Conservation (phyloP, 2,888 invertebrate species). For the Fissipunctia ypsillon region DNA sequence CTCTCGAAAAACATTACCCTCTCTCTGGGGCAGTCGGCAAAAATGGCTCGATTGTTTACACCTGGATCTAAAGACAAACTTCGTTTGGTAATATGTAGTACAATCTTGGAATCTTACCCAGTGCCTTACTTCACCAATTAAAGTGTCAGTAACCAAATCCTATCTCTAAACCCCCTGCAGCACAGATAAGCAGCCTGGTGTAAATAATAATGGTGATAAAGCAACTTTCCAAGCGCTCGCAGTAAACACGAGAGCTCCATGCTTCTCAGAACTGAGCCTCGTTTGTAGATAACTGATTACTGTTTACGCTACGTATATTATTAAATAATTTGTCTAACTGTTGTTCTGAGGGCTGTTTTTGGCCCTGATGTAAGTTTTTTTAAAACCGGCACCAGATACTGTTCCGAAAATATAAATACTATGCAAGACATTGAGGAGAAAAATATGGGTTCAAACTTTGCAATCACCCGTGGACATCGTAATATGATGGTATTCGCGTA, state of each 20-base stretch:
- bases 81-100: background rate
- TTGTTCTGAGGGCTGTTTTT: background rate
- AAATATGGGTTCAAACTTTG: background rate
- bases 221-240: slow-evolving; percentile 31
- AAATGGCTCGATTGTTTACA: background rate
- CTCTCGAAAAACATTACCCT: too few relatives aligned
- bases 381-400: background rate
- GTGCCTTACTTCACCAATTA: slow-evolving; percentile 20
- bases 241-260: slow-evolving; percentile 38
- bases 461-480: background rate
- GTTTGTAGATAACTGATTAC: slow-evolving; percentile 55
- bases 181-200: slow-evolving; percentile 38
- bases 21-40: too few relatives aligned
- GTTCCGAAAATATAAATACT: background rate
- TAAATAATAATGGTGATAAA: slow-evolving; percentile 57
- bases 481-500: background rate
- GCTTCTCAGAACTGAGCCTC: slow-evolving; percentile 47
- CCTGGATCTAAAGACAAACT: background rate
- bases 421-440: too few relatives aligned
- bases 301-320: slow-evolving; percentile 30
- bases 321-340: slow-evolving; percentile 21
- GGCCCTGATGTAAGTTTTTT: background rate
- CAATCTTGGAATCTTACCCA: background rate
- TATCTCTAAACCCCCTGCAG: background rate
- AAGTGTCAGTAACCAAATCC: slow-evolving; percentile 22